These are phyloP conservation scores for Drosophila histrio DNA, from an alignment of 2,888 invertebrate species.

Conservation along the genomic window DNA sequence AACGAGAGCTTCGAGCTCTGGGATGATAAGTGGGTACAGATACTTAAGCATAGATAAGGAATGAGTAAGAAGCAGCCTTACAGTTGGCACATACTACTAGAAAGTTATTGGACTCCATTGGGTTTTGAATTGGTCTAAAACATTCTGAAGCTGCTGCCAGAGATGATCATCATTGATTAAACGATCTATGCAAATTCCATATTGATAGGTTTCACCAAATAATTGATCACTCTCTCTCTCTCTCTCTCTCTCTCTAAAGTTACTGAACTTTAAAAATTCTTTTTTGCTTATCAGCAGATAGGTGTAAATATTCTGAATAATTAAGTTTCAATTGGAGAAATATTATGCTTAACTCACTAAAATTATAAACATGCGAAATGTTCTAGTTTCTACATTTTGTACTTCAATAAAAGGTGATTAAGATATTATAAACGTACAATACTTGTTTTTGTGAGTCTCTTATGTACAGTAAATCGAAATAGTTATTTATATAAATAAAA, in stretches of 20 bases:
- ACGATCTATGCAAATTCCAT: neutral
- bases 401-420: no score
- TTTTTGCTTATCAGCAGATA: neutral
- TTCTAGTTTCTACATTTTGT: no score
- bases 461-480: no score
- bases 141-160: neutral
- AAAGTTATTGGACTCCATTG: slow-evolving; percentile 16
- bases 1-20: slow-evolving; percentile 12
- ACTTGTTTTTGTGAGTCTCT: no score
- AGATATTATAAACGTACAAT: no score
- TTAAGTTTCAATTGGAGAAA: no score
- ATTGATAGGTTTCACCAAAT: neutral
- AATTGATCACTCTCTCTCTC: neutral
- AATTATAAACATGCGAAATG: no score
- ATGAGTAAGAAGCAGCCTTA: slow-evolving; percentile 24
- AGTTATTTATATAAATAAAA: no score
- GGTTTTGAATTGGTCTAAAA: neutral
- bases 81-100: neutral
- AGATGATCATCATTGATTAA: slow-evolving; percentile 25
- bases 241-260: neutral
- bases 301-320: no score
- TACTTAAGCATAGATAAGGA: slow-evolving; percentile 24
- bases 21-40: slow-evolving; percentile 48
- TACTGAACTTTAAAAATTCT: neutral
- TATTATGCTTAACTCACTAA: no score